Base-by-base conservation (phyloP, 2,888 invertebrate genomes). In the Drosophila lacicola region DNA sequence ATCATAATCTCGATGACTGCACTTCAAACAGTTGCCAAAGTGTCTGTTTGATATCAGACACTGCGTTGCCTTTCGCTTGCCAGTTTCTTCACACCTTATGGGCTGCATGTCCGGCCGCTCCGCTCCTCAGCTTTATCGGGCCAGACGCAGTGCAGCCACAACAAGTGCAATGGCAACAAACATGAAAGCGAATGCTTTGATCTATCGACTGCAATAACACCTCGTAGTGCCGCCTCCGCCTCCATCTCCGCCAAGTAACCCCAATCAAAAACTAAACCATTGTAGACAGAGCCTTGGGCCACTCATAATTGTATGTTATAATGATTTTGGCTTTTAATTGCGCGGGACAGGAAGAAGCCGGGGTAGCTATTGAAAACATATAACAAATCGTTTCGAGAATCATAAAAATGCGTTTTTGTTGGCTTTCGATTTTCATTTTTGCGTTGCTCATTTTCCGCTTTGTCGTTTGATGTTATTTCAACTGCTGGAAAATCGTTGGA, bases 21-120 rank as follows among this genome's bases (percentile, higher is more conserved):
- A 90, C 87, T 87, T 90, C 90, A 90, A 89, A 89, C 85, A 89
- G 90, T 89, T 88, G 87, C 87, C 87, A 89, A 90, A 61, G 89
- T 75, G 87, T 88, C 87, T 88, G 87, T 90, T 90, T 89, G 90
- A 83, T 84, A 89, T 88, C 85, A 87, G 90, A 90, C 89, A 73
- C 71, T 78, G 55, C 25, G 90, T 74, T 71, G 78, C 70, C 64
- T 65, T 66, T 49, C 68, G 58, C 51, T 62, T 21, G 34, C 10
- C 55, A 58, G 69, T 68, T 76, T 73, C 70, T 88, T 88, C 89
- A 83, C 82, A 83, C 83, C 88, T 74, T 60, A 11, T 51, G 41
- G 42, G 36, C 29, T 45, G 60, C 49, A 64, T 17, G 9, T 39
- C 13, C 9, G n/a, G 19, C 19, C n/a, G 9, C 19, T 11, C 10